Base-by-base conservation (phyloP, 2,113 vertebrate genomes). In the Plecturocebus donacophilus region DNA sequence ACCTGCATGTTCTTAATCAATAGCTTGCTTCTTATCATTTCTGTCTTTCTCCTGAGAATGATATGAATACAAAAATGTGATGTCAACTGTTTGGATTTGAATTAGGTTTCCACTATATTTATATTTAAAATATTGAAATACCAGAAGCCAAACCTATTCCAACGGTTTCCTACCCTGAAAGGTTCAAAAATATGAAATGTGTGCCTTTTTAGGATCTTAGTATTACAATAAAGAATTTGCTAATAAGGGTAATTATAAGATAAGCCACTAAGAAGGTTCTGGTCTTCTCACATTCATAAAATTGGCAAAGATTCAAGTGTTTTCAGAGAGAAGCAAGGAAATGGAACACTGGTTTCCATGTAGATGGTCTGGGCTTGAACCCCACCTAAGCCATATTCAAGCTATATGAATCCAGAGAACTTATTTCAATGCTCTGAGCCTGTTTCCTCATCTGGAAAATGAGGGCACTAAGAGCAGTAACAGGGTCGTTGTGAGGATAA, bases 101-200 rank as follows among this genome's bases (percentile, higher is more conserved):
- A 91, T 86, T 75, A 88, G 25, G 6, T 23, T 96, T 95, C 96
- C n/a, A 94, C 61, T 90, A n/a, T 66, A 85, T 75, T 96, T 91
- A 21, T 84, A 86, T 93, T 94, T 79, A 83, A 97, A 93, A 93
- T 81, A 88, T 3, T 90, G 21, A 96, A 91, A 86, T 87, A 23
- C 70, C 85, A 90, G 47, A 91, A 92, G 79, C 42, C 92, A 94
- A 95, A 95, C 21, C 17, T 96, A 90, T 54, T 95, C 54, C n/a
- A 94, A 80, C 11, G 87, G 8, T 92, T 81, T 86, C 30, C 77
- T 49, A 35, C 20, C 30, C 35, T 85, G 93, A 92, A 96, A 95
- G 71, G 45, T 73, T 95, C 91, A 90, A 35, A 91, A 93, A 96
- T 35, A 91, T 32, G 21, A 92, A 97, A 68, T 64, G 5, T 25